These are phyloP conservation scores for Abscondita cerata DNA, from an alignment of 2,888 invertebrate genomes.

Conservation along the genomic window DNA sequence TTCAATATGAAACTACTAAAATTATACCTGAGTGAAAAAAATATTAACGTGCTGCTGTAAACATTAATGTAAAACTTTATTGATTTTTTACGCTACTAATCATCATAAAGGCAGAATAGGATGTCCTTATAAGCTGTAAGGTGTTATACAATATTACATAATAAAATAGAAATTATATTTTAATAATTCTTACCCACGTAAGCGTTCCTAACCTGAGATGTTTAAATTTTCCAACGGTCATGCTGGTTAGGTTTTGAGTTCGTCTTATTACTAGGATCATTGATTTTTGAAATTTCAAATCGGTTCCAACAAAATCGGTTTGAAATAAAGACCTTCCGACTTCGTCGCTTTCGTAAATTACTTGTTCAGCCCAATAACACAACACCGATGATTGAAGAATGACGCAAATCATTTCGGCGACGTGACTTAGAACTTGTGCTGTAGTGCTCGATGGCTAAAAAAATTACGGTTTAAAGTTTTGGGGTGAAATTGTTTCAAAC, in stretches of 20 bases:
- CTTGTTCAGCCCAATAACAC: slow-evolving; percentile 11
- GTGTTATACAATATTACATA: neutral
- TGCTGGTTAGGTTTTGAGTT: neutral
- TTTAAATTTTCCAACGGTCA: slow-evolving; percentile 12
- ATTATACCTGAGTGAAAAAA: too few species aligned
- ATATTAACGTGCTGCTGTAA: too few species aligned
- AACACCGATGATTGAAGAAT: neutral
- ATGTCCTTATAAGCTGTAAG: neutral
- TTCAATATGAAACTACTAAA: too few species aligned
- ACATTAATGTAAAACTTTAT: too few species aligned
- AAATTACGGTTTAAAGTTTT: neutral
- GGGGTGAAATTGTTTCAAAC: neutral
- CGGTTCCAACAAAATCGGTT: neutral
- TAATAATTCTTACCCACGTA: neutral
- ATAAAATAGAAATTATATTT: neutral
- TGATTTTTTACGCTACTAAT: too few species aligned
- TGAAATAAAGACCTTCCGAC: slow-evolving; percentile 3
- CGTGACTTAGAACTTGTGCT: neutral
- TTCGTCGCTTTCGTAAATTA: slow-evolving; percentile 1
- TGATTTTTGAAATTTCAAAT: slow-evolving; percentile 8
- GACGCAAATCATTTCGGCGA: neutral
- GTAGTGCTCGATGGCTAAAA: neutral
- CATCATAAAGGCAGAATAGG: neutral
- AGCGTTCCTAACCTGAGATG: neutral
- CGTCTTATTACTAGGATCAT: slow-evolving; percentile 1